Conservation (phyloP, 2,888 invertebrate genomes). For the Mythimna albipuncta region DNA sequence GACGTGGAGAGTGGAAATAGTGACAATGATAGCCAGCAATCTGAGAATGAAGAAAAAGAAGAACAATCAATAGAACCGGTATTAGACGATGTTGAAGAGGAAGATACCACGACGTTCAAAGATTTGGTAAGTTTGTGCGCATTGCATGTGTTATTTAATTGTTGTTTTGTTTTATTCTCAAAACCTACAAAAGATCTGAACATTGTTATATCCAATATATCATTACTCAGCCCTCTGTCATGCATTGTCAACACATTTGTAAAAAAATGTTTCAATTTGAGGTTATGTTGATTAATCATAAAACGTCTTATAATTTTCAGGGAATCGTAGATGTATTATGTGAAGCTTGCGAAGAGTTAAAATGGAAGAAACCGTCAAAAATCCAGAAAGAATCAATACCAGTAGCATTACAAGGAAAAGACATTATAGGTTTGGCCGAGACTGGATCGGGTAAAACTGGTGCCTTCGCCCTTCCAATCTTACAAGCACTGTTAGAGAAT, state of each 20-base stretch:
- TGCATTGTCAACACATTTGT: background rate
- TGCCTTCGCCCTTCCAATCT: conserved; percentile 98
- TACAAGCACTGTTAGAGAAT: conserved; percentile 96
- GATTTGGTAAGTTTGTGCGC: conserved; percentile 79
- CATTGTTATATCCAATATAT: background rate
- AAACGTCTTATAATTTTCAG: conserved; percentile 83
- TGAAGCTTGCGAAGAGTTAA: conserved; percentile 97
- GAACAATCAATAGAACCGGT: conserved; percentile 55
- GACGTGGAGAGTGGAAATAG: conserved; percentile 76
- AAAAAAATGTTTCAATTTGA: conserved; percentile 38
- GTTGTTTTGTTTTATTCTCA: background rate
- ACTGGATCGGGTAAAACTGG: conserved; percentile 99
- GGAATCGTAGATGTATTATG: conserved; percentile 97
- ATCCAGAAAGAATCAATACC: conserved; percentile 99
- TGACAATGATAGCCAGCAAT: conserved; percentile 72
- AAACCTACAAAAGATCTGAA: background rate
- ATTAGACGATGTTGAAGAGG: conserved; percentile 72
- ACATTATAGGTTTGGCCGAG: conserved; percentile 92
- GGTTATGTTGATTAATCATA: conserved; percentile 65
- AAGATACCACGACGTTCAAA: conserved; percentile 85
- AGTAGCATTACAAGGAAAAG: conserved; percentile 96
- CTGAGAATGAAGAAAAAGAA: conserved; percentile 68
- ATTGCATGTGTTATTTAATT: conserved; percentile 34
- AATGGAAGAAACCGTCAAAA: conserved; percentile 98
- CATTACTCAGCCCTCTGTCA: background rate